Conservation (phyloP, 1,140 invertebrate species). For the Rhynchophorus ferrugineus region DNA sequence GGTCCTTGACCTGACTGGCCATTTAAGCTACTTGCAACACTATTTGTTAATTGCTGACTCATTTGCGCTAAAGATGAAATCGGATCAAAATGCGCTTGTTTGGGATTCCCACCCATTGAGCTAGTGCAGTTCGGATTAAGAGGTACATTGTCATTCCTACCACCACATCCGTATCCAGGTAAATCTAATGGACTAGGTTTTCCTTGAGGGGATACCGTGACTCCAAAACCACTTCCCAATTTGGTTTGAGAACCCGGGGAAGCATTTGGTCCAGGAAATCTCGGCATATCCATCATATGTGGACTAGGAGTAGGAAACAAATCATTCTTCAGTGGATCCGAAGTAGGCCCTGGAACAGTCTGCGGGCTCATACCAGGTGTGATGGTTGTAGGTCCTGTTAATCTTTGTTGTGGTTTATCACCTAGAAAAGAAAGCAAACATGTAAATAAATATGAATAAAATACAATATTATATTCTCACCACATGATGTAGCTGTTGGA, state of each 20-base stretch:
- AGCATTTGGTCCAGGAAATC: slow-evolving; percentile 37
- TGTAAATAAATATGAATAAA: neutral
- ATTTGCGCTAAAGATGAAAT: slow-evolving; percentile 90
- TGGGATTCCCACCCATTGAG: slow-evolving; percentile 50
- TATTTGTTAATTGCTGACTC: slow-evolving; percentile 83
- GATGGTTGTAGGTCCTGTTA: slow-evolving; percentile 24
- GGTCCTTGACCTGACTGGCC: slow-evolving; percentile 47
- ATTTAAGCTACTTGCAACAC: slow-evolving; percentile 48
- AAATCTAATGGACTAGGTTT: slow-evolving; percentile 37
- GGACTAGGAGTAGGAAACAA: slow-evolving; percentile 38
- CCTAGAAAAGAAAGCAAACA: slow-evolving; percentile 20
- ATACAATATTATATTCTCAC: slow-evolving; percentile 14
- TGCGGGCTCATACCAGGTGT: slow-evolving; percentile 36
- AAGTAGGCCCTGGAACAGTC: slow-evolving; percentile 34
- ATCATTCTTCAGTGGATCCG: slow-evolving; percentile 37
- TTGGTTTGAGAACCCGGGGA: slow-evolving; percentile 35
- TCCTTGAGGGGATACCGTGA: slow-evolving; percentile 37
- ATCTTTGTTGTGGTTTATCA: slow-evolving; percentile 27
- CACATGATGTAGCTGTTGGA: slow-evolving; percentile 33
- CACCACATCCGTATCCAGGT: slow-evolving; percentile 42
- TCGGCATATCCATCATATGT: slow-evolving; percentile 39
- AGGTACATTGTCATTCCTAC: slow-evolving; percentile 64
- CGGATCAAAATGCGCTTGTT: slow-evolving; percentile 72
- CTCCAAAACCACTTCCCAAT: slow-evolving; percentile 35
- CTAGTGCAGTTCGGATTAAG: slow-evolving; percentile 71